Evolutionary conservation across 1,140 invertebrate species (phyloP).

Genomic region (Drosophila fuyamai): DNA sequence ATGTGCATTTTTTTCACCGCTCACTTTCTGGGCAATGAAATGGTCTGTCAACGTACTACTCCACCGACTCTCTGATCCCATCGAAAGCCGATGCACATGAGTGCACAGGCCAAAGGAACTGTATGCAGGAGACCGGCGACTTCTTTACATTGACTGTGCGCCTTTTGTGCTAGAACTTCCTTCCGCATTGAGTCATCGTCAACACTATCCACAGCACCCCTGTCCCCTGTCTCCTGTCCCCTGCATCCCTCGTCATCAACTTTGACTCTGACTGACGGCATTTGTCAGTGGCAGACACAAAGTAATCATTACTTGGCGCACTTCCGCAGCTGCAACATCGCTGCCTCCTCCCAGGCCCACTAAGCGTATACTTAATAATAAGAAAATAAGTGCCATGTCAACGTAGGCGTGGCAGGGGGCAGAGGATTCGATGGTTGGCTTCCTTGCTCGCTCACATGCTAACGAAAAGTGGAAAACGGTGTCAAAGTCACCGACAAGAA

Average conservation of each 20-base stretch:
- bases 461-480: constrained; percentile 81
- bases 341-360: constrained; percentile 28
- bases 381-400: constrained; percentile 81
- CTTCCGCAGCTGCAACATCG: constrained; percentile 24
- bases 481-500: constrained; percentile 72
- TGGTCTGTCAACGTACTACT: constrained; percentile 29
- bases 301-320: constrained; percentile 78
- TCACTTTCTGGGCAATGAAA: constrained; percentile 31
- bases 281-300: constrained; percentile 81
- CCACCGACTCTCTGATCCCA: constrained; percentile 22
- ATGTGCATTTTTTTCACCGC: constrained; percentile 2
- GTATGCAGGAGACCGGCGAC: constrained; percentile 15
- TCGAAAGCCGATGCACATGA: constrained; percentile 57
- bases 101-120: constrained; percentile 42
- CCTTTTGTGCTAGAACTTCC: constrained; percentile 59
- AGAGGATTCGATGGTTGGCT: background rate
- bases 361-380: constrained; percentile 83
- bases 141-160: constrained; percentile 49
- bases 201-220: constrained; percentile 12
- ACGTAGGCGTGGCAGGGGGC: constrained; percentile 23
- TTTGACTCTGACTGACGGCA: constrained; percentile 80
- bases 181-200: constrained; percentile 57
- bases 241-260: constrained; percentile 29
- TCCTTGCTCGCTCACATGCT: constrained; percentile 41
- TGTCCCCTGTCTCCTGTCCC: background rate